Evolutionary conservation across 2,113 vertebrate genomes (phyloP).

Genomic region (Talpa occidentalis): DNA sequence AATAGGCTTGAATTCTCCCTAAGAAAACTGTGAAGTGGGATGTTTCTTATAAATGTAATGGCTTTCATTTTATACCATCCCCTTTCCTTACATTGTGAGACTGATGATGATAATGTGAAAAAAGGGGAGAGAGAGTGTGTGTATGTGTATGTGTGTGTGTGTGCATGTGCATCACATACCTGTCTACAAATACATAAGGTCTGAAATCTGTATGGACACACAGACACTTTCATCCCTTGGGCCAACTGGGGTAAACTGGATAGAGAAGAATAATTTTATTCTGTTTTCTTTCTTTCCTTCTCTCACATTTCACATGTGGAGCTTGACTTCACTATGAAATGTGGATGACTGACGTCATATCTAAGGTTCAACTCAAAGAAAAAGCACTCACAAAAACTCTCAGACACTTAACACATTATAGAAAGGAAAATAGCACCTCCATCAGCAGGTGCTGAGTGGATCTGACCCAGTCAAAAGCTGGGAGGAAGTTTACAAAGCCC

Average conservation of each 20-base stretch:
- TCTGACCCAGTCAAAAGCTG: no score
- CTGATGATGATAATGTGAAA: no score
- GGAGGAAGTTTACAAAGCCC: no score
- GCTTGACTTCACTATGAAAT: no score
- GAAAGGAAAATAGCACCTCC: no score
- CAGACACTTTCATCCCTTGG: not conserved
- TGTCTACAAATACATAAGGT: not conserved
- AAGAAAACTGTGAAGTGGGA: not conserved
- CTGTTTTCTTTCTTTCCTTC: not conserved
- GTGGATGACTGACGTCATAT: no score
- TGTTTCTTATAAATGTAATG: not conserved
- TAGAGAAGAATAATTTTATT: not conserved
- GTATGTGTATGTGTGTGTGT: not conserved
- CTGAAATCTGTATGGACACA: not conserved
- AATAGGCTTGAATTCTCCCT: not conserved
- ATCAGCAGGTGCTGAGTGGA: no score
- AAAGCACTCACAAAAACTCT: no score
- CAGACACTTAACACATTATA: no score
- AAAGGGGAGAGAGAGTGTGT: not conserved
- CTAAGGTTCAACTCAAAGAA: no score
- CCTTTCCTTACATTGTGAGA: not conserved
- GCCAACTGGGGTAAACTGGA: not conserved
- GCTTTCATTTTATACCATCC: not conserved
- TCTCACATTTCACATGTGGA: no score
- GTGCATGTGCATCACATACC: no score